A percentile compares a stretch with the other conserved stretches of the same genome.
Evolutionary conservation across 2,797 vertebrate genomes (phyloP).

Genomic region (Lerista edwardsae): DNA sequence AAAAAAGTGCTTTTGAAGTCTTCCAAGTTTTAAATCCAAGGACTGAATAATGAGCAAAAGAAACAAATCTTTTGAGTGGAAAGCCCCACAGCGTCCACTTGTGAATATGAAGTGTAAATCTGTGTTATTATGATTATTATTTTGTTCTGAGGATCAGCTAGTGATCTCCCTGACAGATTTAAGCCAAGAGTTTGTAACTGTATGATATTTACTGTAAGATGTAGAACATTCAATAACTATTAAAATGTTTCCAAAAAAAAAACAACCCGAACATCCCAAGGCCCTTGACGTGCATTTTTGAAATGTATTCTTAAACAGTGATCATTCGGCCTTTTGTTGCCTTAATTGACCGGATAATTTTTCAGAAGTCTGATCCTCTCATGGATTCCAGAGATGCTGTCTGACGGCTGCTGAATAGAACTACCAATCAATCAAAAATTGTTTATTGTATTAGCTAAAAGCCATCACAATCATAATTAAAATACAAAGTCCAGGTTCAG

Average conservation of each 20-base stretch:
- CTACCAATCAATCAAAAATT: no score
- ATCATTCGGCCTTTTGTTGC: no score
- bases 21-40: slow-evolving; percentile 82
- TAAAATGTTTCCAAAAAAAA: slow-evolving; percentile 89
- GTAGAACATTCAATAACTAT: slow-evolving; percentile 99
- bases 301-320: no score
- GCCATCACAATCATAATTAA: no score
- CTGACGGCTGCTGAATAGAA: background rate
- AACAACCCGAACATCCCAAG: slow-evolving; percentile 45
- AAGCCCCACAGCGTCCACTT: slow-evolving; percentile 84
- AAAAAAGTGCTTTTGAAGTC: slow-evolving; percentile 79
- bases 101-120: slow-evolving; percentile 93
- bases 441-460: no score
- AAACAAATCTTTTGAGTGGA: slow-evolving; percentile 77
- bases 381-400: background rate
- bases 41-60: slow-evolving; percentile 73
- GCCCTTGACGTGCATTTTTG: slow-evolving; percentile 9
- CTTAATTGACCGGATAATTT: no score
- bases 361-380: background rate
- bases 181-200: slow-evolving; percentile 99
- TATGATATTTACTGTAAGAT: slow-evolving; percentile 99
- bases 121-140: slow-evolving; percentile 77
- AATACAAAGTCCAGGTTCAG: no score
- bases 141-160: slow-evolving; percentile 91
- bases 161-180: slow-evolving; percentile 96